Conservation (phyloP, 2,113 vertebrate species). For the Centropus unirufus region DNA sequence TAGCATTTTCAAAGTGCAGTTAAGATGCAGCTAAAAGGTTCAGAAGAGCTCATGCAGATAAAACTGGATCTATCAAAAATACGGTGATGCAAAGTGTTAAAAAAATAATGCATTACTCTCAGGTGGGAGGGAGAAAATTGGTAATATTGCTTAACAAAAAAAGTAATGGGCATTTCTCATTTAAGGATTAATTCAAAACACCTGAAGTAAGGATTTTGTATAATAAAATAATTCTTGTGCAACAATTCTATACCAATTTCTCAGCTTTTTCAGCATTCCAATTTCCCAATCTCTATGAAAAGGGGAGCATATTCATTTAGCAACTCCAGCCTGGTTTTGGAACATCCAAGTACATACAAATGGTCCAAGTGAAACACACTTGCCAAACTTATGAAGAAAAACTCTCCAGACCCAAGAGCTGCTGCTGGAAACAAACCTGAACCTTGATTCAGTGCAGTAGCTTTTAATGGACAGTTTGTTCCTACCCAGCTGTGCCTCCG, state of each 20-base stretch:
- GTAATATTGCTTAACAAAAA: background rate
- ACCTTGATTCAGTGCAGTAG: background rate
- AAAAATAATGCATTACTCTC: background rate
- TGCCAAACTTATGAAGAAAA: background rate
- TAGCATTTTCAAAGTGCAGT: background rate
- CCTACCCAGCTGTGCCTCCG: background rate
- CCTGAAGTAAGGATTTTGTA: background rate
- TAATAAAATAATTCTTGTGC: background rate
- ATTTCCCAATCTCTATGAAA: background rate
- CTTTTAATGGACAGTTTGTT: background rate
- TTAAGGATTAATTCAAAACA: background rate
- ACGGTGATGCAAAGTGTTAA: background rate
- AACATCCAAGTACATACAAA: background rate
- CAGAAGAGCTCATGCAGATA: background rate
- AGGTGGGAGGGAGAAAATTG: accelerated
- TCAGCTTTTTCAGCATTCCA: background rate
- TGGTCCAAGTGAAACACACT: accelerated
- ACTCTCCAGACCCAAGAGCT: background rate
- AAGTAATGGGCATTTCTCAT: background rate
- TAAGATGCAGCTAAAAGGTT: background rate
- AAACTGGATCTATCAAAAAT: background rate
- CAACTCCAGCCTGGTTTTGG: background rate
- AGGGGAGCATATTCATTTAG: accelerated
- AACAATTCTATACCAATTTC: background rate
- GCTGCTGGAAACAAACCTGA: background rate